A percentile compares a stretch with the other conserved stretches of the same genome.
Conservation (phyloP, 2,888 invertebrate genomes). For the Noctua janthina region DNA sequence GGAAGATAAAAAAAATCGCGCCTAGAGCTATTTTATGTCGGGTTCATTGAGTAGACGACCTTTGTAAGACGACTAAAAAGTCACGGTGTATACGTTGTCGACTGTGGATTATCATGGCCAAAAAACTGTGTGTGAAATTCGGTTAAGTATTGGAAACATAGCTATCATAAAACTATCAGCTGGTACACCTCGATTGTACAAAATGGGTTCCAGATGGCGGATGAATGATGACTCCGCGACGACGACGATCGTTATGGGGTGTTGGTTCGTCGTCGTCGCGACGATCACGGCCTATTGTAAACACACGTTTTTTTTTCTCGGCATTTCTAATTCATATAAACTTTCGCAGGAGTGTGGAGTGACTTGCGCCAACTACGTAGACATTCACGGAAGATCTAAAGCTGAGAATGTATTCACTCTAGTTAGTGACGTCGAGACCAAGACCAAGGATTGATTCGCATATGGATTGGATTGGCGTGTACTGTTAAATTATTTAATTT, state of each 20-base stretch:
- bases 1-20: too few relatives aligned
- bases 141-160: neutral
- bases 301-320: neutral
- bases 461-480: neutral
- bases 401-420: slow-evolving; percentile 86
- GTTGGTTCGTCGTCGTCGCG: neutral
- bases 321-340: neutral
- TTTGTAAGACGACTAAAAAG: too few relatives aligned
- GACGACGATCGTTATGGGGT: too few relatives aligned
- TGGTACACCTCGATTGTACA: neutral
- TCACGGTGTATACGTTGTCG: neutral
- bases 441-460: slow-evolving; percentile 73
- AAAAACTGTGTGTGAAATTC: neutral
- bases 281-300: neutral
- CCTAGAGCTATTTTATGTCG: too few relatives aligned
- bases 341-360: slow-evolving; percentile 86
- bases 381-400: slow-evolving; percentile 83
- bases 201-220: neutral
- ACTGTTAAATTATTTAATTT: neutral
- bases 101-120: neutral
- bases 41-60: too few relatives aligned
- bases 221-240: neutral
- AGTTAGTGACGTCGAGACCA: slow-evolving; percentile 85
- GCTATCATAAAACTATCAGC: neutral
- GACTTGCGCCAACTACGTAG: slow-evolving; percentile 84